Base-by-base conservation (phyloP, 2,113 vertebrate genomes). In the Struthio camelus region DNA sequence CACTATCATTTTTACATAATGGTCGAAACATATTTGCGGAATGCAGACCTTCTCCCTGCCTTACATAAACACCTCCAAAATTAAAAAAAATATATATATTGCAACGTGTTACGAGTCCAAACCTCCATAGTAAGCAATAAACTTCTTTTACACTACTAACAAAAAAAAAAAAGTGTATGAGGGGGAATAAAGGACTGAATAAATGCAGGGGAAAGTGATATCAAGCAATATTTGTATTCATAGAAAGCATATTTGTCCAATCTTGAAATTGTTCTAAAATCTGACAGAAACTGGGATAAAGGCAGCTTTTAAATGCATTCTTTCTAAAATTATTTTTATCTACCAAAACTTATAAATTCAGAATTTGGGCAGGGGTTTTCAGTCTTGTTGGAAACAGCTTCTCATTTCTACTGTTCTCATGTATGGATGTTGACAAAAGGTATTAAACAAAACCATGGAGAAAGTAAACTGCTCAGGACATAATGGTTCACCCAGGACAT, bases 1-100 rank as follows among this genome's bases (percentile, higher is more conserved):
- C 34, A 30, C 59, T 46, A 36, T 80, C 80, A 82, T 80, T 96
- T 96, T 96, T 82, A 84, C 88, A 46, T 77, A 95, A 88, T 80
- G n/a, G 44, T 67, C 88, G 56, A 79, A 90, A 71, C 11, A 80
- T 36, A 40, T 23, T 69, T 44, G 42, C 46, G n/a, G 40, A 91
- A 88, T 58, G 14, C 30, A 85, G 34, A 18, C 16, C 8, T 50
- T 30, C 13, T 73, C 50, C 28, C 12, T 10, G 14, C 82, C n/a
- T 62, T 62, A 46, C 18, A 54, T n/a, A 91, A 89, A 84, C 44
- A 73, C 28, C 59, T 93, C n/a, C 36, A 92, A 70, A 88, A 64
- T 76, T 80, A 72, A 91, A 58, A 44, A 92, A 79, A 84, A 54
- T 14, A 28, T 51, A 59, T 54, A 32, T 11, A 73, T 32, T 46